Conservation (phyloP, 2,113 vertebrate species). For the Theristicus caerulescens region DNA sequence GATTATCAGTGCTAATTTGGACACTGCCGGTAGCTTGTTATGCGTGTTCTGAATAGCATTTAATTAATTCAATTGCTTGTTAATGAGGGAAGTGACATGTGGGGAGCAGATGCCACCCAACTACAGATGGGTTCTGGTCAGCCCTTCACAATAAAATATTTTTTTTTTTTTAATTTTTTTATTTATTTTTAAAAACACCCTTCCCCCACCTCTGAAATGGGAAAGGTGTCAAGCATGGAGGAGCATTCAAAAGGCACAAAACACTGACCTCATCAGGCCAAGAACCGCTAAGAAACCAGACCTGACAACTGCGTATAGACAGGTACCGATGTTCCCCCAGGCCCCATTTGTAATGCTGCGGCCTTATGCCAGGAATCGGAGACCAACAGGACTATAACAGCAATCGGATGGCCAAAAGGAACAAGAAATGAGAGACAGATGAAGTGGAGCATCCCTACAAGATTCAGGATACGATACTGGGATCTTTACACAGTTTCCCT, state of each 20-base stretch:
- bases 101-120: slow-evolving; percentile 88
- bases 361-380: slow-evolving; percentile 48
- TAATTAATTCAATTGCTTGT: slow-evolving; percentile 93
- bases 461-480: not conserved
- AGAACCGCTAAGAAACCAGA: slow-evolving; percentile 59
- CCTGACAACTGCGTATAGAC: not conserved
- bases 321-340: slow-evolving; percentile 35
- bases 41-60: slow-evolving; percentile 89
- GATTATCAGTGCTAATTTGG: slow-evolving; percentile 91
- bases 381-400: slow-evolving; percentile 6
- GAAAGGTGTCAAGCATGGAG: slow-evolving; percentile 67
- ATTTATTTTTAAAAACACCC: slow-evolving; percentile 20
- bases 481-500: slow-evolving; percentile 3
- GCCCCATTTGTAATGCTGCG: slow-evolving; percentile 6
- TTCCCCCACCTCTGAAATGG: not conserved
- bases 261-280: slow-evolving; percentile 75
- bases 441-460: slow-evolving; percentile 2
- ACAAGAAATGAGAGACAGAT: not conserved
- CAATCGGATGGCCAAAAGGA: slow-evolving; percentile 54
- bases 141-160: slow-evolving; percentile 68
- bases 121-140: slow-evolving; percentile 84
- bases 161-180: not conserved
- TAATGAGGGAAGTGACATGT: slow-evolving; percentile 91
- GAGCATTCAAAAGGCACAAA: slow-evolving; percentile 73
- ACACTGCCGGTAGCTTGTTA: slow-evolving; percentile 91